phyloP scores from a whole-genome alignment of 30 jellyfish, hydroid and myxozoan species.

The Catostylus mosaicus region DNA sequence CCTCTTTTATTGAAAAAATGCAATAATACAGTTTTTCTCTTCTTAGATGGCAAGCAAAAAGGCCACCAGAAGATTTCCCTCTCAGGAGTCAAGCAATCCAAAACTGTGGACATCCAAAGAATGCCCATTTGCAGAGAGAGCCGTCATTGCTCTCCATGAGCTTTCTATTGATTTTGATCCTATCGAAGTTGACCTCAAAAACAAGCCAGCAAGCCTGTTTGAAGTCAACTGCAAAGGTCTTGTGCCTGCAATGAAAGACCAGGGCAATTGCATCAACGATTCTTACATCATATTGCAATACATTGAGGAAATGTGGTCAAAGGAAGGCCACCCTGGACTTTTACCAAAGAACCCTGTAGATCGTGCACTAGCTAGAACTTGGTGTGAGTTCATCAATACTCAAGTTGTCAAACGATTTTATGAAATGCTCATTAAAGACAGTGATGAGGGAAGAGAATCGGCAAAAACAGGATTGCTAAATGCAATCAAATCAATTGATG shows the following conservation, averaged over 20 bases:
- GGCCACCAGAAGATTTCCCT: slow-evolving; percentile 31
- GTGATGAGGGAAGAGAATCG: slow-evolving; percentile 29
- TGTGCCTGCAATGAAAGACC: slow-evolving; percentile 78
- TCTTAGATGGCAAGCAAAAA: too few species aligned
- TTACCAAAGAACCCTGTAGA: slow-evolving; percentile 50
- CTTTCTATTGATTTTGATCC: slow-evolving; percentile 42
- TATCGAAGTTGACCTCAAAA: slow-evolving; percentile 46
- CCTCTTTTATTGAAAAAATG: too few species aligned
- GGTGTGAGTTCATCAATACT: slow-evolving; percentile 49
- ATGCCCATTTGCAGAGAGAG: slow-evolving; percentile 78
- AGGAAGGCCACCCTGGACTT: slow-evolving; percentile 11
- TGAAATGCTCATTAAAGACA: slow-evolving; percentile 28
- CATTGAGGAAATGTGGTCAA: slow-evolving; percentile 75
- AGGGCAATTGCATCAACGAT: slow-evolving; percentile 45
- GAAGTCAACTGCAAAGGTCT: slow-evolving; percentile 72
- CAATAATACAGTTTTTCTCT: too few species aligned
- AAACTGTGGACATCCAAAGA: slow-evolving; percentile 58
- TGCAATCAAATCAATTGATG: slow-evolving; percentile 18
- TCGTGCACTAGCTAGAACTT: slow-evolving; percentile 59
- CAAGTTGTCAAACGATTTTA: slow-evolving; percentile 25
- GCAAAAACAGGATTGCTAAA: slow-evolving; percentile 33
- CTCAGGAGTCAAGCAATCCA: slow-evolving; percentile 28
- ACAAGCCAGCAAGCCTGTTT: slow-evolving; percentile 68
- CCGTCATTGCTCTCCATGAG: slow-evolving; percentile 58
- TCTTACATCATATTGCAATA: slow-evolving; percentile 59